Conservation (phyloP, 2,797 vertebrate species). For the Spinibarbus caldwelli region DNA sequence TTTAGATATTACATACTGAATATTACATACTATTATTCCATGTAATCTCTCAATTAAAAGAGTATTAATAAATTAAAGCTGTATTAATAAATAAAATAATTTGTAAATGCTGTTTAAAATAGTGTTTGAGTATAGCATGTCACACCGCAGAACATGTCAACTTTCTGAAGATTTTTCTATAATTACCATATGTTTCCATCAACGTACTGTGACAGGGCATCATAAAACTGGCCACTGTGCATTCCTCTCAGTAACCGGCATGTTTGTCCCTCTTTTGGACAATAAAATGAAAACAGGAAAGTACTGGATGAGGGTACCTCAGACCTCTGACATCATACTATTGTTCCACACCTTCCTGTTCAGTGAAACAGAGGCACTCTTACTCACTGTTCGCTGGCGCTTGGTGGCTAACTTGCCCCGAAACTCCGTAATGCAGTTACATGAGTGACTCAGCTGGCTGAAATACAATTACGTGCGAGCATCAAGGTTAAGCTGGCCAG, state of each 20-base stretch:
- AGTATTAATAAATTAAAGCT: not conserved
- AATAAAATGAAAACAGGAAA: slow-evolving; percentile 64
- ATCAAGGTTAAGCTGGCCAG: slow-evolving; percentile 9
- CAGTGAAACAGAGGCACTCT: slow-evolving; percentile 30
- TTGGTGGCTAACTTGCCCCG: not conserved
- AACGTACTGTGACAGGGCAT: not conserved
- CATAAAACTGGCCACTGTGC: slow-evolving; percentile 1
- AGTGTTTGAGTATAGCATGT: not conserved
- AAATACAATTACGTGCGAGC: slow-evolving; percentile 19
- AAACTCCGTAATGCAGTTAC: not conserved
- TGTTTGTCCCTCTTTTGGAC: slow-evolving; percentile 35
- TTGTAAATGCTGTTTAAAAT: not conserved
- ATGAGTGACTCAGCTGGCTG: slow-evolving; percentile 21
- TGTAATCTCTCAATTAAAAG: not conserved
- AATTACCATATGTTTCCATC: not conserved
- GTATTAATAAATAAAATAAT: not conserved
- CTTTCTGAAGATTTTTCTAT: not conserved
- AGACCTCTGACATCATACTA: slow-evolving; percentile 62
- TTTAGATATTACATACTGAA: not conserved
- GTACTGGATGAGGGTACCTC: slow-evolving; percentile 35
- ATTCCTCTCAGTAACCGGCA: slow-evolving; percentile 3
- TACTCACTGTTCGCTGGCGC: not conserved
- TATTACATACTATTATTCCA: not conserved
- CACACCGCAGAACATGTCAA: not conserved
- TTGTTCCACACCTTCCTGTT: slow-evolving; percentile 66